Conservation (phyloP, 2,113 vertebrate species). For the Haliaeetus leucogaster region DNA sequence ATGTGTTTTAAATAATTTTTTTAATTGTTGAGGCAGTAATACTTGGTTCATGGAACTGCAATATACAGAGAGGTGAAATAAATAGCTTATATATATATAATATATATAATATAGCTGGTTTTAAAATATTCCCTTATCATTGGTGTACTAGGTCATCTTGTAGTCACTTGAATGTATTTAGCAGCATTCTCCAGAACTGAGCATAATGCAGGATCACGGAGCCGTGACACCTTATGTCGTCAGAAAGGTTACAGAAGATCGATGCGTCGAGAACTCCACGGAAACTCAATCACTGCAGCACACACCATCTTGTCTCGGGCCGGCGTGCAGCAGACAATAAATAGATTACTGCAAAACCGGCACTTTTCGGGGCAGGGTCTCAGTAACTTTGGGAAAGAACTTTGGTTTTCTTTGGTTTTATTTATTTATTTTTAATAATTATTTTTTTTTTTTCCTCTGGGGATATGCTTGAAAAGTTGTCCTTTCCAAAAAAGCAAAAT, state of each 20-base stretch:
- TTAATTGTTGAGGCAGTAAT: constrained; percentile 85
- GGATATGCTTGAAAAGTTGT: constrained; percentile 69
- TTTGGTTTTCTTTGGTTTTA: constrained; percentile 75
- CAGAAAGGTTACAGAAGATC: constrained; percentile 67
- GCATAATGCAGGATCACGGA: constrained; percentile 75
- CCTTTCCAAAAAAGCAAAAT: constrained; percentile 66
- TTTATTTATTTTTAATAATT: constrained; percentile 45
- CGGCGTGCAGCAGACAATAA: constrained; percentile 73
- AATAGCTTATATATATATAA: constrained; percentile 87
- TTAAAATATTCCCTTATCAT: constrained; percentile 86
- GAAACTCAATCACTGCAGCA: constrained; percentile 69
- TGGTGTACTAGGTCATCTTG: constrained; percentile 81
- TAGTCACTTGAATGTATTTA: constrained; percentile 79
- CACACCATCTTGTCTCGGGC: constrained; percentile 48
- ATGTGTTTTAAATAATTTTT: constrained; percentile 80
- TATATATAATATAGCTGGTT: constrained; percentile 86
- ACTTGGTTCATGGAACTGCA: constrained; percentile 86
- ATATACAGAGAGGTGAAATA: constrained; percentile 89
- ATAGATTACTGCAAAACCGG: constrained; percentile 77
- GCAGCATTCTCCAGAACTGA: constrained; percentile 83
- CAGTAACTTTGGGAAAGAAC: constrained; percentile 76
- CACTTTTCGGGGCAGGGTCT: constrained; percentile 58
- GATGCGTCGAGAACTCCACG: constrained; percentile 70
- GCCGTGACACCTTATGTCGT: constrained; percentile 79
- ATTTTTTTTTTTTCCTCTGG: constrained; percentile 51